Percentiles rank a stretch among this genome's conserved stretches.
These are phyloP conservation scores for Lipotes vexillifer DNA, from an alignment of 2,113 vertebrate species.

Conservation along the genomic window DNA sequence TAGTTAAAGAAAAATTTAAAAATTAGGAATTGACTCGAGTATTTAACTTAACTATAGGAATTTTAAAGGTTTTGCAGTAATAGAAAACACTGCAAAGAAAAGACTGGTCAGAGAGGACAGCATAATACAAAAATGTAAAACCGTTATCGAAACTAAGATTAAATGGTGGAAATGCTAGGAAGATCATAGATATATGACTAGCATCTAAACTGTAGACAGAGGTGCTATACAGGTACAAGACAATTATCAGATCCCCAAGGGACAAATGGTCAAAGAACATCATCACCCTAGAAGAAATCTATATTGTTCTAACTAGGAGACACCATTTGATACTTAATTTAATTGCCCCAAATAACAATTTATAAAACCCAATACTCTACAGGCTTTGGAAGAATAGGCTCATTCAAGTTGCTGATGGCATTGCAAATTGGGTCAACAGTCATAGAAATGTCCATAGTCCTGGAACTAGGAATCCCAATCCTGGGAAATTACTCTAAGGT, in stretches of 20 bases:
- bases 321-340: neutral
- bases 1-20: neutral
- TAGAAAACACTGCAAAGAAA: neutral
- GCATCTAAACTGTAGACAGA: neutral
- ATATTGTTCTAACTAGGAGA: neutral
- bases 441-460: conserved; percentile 8
- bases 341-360: conserved; percentile 3
- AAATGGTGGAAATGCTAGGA: neutral
- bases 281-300: neutral
- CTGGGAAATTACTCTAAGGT: neutral
- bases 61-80: neutral
- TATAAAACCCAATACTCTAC: neutral
- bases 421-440: conserved; percentile 14
- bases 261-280: neutral
- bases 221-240: neutral
- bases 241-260: neutral
- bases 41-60: neutral
- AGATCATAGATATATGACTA: neutral
- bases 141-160: neutral
- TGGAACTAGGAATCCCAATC: neutral
- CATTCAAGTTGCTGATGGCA: neutral
- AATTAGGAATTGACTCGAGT: neutral
- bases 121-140: neutral
- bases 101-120: neutral
- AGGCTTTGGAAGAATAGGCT: neutral